phyloP scores from a whole-genome alignment of 2,113 vertebrate species.

The Thunnus maccoyii region DNA sequence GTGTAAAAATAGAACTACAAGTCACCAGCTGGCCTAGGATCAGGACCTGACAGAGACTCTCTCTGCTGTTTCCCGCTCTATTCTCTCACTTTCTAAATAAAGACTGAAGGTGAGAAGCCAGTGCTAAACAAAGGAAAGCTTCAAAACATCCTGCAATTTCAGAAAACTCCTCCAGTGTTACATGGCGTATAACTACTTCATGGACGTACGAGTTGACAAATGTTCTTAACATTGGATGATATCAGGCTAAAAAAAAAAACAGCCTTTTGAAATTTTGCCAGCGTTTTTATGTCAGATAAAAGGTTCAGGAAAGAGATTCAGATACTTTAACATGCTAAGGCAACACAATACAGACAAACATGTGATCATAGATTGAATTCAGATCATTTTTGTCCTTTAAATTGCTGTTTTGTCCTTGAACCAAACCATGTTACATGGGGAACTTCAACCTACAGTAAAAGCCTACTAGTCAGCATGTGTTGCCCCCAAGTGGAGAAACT shows the following conservation, averaged over 20 bases:
- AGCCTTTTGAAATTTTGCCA: too few relatives aligned
- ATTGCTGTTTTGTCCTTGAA: conserved; percentile 67
- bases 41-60: conserved; percentile 48
- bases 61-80: conserved; percentile 6
- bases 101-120: conserved; percentile 46
- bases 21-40: conserved; percentile 54
- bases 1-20: conserved; percentile 64
- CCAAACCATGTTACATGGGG: neutral
- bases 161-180: neutral
- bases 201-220: neutral
- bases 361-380: neutral
- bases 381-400: conserved; percentile 42
- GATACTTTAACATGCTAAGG: neutral
- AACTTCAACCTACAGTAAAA: neutral
- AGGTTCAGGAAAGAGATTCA: too few relatives aligned
- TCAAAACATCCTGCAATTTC: neutral
- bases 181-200: neutral
- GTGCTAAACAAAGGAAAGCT: conserved; percentile 23
- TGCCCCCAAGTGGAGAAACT: conserved; percentile 64
- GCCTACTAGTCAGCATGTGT: conserved; percentile 48
- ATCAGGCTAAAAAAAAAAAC: too few relatives aligned
- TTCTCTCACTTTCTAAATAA: conserved; percentile 60
- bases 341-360: neutral
- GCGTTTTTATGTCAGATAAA: neutral
- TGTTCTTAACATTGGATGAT: neutral